These are phyloP conservation scores for Rhabdornis inornatus DNA, from an alignment of 2,113 vertebrate genomes.

Conservation along the genomic window DNA sequence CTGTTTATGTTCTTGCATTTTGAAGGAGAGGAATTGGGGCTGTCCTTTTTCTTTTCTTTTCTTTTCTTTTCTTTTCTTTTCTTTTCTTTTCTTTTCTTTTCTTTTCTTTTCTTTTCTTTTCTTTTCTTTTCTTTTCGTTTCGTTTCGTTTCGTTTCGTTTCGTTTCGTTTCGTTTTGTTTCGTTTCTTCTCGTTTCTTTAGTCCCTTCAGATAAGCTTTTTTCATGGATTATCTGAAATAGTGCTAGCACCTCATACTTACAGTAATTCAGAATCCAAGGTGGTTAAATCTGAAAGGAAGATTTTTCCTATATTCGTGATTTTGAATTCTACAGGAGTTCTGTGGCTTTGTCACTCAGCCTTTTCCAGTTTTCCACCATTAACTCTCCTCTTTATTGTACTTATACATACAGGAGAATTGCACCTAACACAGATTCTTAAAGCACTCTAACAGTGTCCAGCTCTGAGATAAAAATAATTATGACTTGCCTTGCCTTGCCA, in stretches of 20 bases:
- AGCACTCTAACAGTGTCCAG: neutral
- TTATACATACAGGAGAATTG: neutral
- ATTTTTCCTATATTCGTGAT: neutral
- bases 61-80: neutral
- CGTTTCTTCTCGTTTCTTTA: neutral
- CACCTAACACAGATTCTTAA: neutral
- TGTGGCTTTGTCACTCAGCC: neutral
- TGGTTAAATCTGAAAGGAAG: neutral
- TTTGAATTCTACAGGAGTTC: neutral
- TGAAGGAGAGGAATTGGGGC: neutral
- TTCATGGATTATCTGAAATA: neutral
- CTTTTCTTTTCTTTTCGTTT: neutral
- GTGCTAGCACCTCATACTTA: neutral
- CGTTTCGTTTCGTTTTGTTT: neutral
- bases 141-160: too few relatives aligned
- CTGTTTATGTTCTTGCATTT: neutral
- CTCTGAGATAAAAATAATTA: neutral
- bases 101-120: neutral
- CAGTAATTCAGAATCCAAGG: neutral
- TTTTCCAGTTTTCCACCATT: neutral
- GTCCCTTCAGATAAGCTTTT: neutral
- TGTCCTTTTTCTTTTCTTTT: neutral
- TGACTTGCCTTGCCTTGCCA: neutral
- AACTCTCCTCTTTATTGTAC: neutral
- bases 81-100: neutral